Conservation (phyloP, 2,888 invertebrate genomes). For the Amblyjoppa proteus region DNA sequence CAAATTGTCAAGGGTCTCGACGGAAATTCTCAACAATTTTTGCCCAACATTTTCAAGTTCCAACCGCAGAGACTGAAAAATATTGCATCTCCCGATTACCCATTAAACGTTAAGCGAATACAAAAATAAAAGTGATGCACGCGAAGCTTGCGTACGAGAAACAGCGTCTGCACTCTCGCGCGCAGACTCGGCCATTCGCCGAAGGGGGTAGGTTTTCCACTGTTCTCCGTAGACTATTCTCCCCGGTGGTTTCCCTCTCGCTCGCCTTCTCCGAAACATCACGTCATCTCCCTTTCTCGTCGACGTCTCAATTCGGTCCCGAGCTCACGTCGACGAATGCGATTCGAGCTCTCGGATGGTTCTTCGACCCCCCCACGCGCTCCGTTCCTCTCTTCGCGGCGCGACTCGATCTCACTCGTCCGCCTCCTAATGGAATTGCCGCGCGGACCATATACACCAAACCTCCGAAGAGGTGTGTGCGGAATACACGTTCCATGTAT, state of each 20-base stretch:
- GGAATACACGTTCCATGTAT: conserved; percentile 12
- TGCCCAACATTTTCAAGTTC: background rate
- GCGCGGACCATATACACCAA: conserved; percentile 61
- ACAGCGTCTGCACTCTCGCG: conserved; percentile 35
- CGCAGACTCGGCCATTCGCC: conserved; percentile 58
- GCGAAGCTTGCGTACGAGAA: background rate
- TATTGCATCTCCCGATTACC: background rate
- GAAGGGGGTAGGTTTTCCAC: conserved; percentile 45
- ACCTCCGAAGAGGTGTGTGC: conserved; percentile 29
- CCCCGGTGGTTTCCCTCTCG: conserved; percentile 36
- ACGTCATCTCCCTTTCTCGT: conserved; percentile 51
- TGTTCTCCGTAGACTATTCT: conserved; percentile 56
- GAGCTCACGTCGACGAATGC: conserved; percentile 67
- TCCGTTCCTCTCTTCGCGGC: conserved; percentile 40
- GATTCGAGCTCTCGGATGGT: conserved; percentile 66
- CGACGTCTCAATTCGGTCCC: conserved; percentile 66
- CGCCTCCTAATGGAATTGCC: conserved; percentile 82
- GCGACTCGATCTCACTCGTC: conserved; percentile 62
- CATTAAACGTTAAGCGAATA: background rate
- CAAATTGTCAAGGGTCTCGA: background rate
- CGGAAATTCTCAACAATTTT: background rate
- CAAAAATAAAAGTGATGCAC: background rate
- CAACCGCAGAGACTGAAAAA: background rate
- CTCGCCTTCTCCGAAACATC: conserved; percentile 21
- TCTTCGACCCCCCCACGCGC: conserved; percentile 40